Conservation (phyloP, 2,797 vertebrate genomes). For the Thaleichthys pacificus region DNA sequence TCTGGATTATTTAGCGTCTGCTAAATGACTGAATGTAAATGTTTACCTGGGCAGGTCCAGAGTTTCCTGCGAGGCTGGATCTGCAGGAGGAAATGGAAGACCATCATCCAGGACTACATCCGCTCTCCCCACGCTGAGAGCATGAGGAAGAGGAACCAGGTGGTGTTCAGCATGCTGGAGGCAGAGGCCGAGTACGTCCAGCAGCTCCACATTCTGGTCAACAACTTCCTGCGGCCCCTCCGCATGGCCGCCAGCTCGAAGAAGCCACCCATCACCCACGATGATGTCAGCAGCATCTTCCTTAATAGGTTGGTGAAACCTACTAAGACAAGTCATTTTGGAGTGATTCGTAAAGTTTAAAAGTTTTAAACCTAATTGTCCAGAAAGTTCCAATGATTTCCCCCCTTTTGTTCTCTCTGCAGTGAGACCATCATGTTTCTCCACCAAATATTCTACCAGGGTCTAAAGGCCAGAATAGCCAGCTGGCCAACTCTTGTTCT, state of each 20-base stretch:
- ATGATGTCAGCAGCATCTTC: constrained; percentile 99
- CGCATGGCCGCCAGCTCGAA: constrained; percentile 98
- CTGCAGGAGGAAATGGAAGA: constrained; percentile 97
- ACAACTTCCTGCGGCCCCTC: constrained; percentile 95
- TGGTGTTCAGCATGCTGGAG: constrained; percentile 98
- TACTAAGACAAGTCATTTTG: background rate
- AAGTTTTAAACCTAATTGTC: background rate
- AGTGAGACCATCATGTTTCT: constrained; percentile 99
- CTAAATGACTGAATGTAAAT: too few species aligned
- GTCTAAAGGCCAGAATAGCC: constrained; percentile 93
- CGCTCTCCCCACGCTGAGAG: constrained; percentile 95
- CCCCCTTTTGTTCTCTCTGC: constrained; percentile 38
- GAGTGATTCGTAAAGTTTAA: background rate
- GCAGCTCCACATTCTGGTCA: constrained; percentile 96
- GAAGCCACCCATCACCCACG: constrained; percentile 94
- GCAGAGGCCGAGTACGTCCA: constrained; percentile 96
- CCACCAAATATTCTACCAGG: constrained; percentile 99
- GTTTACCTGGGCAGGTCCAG: constrained; percentile 81
- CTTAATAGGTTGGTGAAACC: constrained; percentile 83
- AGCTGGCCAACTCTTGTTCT: constrained; percentile 97
- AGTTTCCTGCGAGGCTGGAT: constrained; percentile 97
- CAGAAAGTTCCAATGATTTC: too few species aligned
- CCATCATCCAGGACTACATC: constrained; percentile 98
- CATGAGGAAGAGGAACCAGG: constrained; percentile 98
- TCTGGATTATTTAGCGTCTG: too few species aligned